A percentile compares a stretch with the other conserved stretches of the same genome.
Evolutionary conservation across 2,888 invertebrate genomes (phyloP).

Genomic region (Lepidocyrtinus sp.): DNA sequence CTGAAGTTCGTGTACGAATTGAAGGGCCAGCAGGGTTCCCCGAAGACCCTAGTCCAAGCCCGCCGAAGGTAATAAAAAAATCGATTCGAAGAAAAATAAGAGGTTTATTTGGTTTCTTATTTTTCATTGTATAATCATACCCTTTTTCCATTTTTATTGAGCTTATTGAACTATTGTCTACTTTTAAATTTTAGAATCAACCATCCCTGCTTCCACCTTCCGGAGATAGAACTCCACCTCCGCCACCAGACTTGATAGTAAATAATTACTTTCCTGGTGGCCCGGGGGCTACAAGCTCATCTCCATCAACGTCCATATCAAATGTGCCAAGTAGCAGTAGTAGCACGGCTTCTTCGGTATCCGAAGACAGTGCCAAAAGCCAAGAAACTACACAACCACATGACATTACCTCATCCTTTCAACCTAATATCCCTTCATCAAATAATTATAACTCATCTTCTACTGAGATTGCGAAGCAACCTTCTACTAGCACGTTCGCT

Average conservation of each 20-base stretch:
- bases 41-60: conserved; percentile 1
- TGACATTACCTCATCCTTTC: conserved; percentile 33
- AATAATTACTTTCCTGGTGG: conserved; percentile 39
- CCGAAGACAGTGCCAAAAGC: conserved; percentile 69
- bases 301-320: conserved; percentile 71
- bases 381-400: conserved; percentile 68
- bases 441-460: conserved; percentile 5
- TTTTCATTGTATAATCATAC: neutral
- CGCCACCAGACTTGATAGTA: conserved; percentile 52
- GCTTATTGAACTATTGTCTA: no score
- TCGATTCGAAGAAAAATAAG: neutral
- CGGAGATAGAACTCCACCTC: conserved; percentile 64
- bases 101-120: neutral
- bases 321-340: conserved; percentile 38
- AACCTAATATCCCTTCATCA: conserved; percentile 40
- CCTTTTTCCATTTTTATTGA: no score
- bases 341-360: conserved; percentile 8
- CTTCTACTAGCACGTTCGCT: conserved; percentile 27
- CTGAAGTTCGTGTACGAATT: conserved; percentile 40
- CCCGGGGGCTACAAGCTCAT: conserved; percentile 65
- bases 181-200: no score
- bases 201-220: conserved; percentile 59
- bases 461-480: neutral
- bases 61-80: conserved; percentile 39
- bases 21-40: conserved; percentile 13